phyloP scores from a whole-genome alignment of 2,797 vertebrate genomes.

The Alectoris magna region DNA sequence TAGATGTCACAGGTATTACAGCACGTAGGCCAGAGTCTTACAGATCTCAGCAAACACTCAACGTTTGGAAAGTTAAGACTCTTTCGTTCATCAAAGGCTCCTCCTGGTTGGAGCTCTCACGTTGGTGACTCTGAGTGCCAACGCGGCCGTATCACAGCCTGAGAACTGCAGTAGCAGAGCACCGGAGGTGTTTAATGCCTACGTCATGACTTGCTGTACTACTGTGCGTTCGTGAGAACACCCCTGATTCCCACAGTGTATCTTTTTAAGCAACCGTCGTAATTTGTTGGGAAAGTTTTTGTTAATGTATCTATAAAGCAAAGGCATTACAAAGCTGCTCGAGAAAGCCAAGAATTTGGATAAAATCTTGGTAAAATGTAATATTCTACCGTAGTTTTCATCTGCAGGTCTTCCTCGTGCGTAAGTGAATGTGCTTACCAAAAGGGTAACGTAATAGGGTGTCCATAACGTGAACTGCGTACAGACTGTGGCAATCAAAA shows the following conservation, averaged over 20 bases:
- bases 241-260: constrained; percentile 85
- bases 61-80: constrained; percentile 17
- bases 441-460: constrained; percentile 91
- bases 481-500: constrained; percentile 92
- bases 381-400: constrained; percentile 74
- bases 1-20: constrained; percentile 5
- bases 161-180: not conserved
- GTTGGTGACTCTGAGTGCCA: not conserved
- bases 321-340: constrained; percentile 92
- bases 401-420: constrained; percentile 75
- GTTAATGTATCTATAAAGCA: constrained; percentile 94
- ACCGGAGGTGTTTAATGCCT: not conserved
- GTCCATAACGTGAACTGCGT: constrained; percentile 95
- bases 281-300: constrained; percentile 92
- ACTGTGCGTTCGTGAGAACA: constrained; percentile 87
- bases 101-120: not conserved
- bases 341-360: constrained; percentile 92
- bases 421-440: constrained; percentile 88
- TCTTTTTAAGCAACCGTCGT: constrained; percentile 86
- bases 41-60: not conserved
- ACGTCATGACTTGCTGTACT: constrained; percentile 90
- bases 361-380: constrained; percentile 86
- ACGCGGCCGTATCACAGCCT: not conserved
- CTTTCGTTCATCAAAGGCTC: not conserved
- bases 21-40: constrained; percentile 10